These are phyloP conservation scores for Eublepharis macularius DNA, from an alignment of 2,113 vertebrate genomes.

Conservation along the genomic window DNA sequence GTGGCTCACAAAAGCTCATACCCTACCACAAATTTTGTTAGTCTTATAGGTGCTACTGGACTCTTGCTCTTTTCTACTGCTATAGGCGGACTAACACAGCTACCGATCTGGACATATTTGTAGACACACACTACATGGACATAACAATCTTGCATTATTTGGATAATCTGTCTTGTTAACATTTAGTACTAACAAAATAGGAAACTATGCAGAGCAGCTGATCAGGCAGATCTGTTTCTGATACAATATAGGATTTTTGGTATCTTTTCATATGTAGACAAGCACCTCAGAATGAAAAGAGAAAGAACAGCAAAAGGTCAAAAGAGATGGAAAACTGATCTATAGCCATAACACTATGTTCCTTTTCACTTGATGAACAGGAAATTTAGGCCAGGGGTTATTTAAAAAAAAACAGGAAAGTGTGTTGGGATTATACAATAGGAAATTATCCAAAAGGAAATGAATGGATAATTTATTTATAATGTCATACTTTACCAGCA, in stretches of 20 bases:
- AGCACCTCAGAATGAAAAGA: neutral
- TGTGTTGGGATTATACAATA: conserved; percentile 66
- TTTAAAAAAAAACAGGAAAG: conserved; percentile 60
- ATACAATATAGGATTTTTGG: fast-evolving
- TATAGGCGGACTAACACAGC: too few relatives aligned
- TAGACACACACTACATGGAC: neutral
- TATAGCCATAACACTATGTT: neutral
- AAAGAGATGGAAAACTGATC: neutral
- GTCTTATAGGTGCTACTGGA: too few relatives aligned
- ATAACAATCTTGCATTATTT: neutral
- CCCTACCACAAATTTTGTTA: too few relatives aligned
- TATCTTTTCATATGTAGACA: fast-evolving
- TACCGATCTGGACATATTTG: too few relatives aligned
- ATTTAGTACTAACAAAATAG: fast-evolving
- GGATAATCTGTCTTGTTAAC: neutral
- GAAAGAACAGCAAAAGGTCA: neutral
- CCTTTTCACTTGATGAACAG: conserved; percentile 27
- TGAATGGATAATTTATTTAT: conserved; percentile 65
- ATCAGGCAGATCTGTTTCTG: neutral
- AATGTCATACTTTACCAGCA: neutral
- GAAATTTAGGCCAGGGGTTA: conserved; percentile 14
- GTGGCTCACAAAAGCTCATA: too few relatives aligned
- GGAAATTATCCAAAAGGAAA: conserved; percentile 64
- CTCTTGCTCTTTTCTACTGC: too few relatives aligned
- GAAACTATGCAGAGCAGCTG: fast-evolving